These are phyloP conservation scores for Sinocyclocheilus grahami DNA, from an alignment of 2,113 vertebrate species.

Conservation along the genomic window DNA sequence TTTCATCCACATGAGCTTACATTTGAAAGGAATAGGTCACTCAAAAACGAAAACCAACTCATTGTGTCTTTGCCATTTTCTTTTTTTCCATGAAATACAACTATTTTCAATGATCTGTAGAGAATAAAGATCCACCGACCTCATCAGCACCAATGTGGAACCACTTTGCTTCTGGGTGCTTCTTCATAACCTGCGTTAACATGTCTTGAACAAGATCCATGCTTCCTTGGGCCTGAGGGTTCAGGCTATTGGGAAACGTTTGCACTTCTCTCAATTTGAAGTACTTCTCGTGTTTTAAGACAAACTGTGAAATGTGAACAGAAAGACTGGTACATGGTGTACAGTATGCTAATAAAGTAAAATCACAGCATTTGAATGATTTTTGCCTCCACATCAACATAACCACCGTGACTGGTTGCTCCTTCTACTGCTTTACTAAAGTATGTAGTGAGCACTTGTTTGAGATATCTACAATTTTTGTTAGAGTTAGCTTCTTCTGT, in stretches of 20 bases:
- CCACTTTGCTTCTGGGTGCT: slow-evolving; percentile 70
- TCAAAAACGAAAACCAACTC: background rate
- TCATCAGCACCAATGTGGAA: slow-evolving; percentile 75
- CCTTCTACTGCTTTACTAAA: background rate
- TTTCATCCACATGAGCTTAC: background rate
- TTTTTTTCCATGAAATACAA: background rate
- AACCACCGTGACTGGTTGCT: background rate
- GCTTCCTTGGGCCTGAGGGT: slow-evolving; percentile 68
- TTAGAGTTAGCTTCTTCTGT: background rate
- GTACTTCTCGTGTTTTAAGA: slow-evolving; percentile 79
- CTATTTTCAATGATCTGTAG: background rate
- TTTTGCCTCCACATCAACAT: background rate
- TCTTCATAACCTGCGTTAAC: slow-evolving; percentile 73
- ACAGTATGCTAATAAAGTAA: background rate
- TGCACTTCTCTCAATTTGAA: slow-evolving; percentile 73
- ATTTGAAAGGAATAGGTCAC: background rate
- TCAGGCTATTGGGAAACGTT: slow-evolving; percentile 80
- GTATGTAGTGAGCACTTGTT: background rate
- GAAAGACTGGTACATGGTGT: background rate
- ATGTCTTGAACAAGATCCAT: slow-evolving; percentile 70
- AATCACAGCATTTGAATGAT: background rate
- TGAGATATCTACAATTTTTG: background rate
- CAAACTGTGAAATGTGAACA: slow-evolving; percentile 66
- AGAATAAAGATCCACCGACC: slow-evolving; percentile 59
- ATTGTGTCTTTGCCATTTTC: background rate